Percentiles rank a stretch among this genome's conserved stretches.
These are phyloP conservation scores for Bombus waltoni DNA, from an alignment of 1,140 invertebrate species.

Conservation along the genomic window DNA sequence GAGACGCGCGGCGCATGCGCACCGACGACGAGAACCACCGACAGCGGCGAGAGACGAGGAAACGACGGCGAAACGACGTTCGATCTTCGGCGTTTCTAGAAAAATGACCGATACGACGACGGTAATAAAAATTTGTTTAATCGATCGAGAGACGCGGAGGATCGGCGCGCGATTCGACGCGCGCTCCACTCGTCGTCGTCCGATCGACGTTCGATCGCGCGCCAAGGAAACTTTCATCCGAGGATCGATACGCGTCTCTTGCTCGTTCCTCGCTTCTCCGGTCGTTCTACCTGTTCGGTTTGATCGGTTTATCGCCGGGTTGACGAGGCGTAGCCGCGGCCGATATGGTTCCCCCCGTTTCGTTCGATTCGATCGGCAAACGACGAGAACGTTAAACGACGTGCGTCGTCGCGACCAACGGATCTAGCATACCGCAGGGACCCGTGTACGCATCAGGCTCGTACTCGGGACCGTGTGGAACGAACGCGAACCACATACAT, in stretches of 20 bases:
- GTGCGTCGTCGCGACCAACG: neutral
- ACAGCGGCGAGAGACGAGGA: neutral
- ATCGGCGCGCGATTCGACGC: neutral
- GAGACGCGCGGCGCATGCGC: constrained; percentile 28
- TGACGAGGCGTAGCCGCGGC: neutral
- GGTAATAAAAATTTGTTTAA: constrained; percentile 35
- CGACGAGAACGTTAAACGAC: neutral
- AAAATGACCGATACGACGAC: constrained; percentile 2
- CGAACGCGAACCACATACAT: constrained; percentile 49
- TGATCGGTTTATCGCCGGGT: neutral
- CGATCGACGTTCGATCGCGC: neutral
- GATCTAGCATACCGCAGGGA: neutral
- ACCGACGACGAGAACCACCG: neutral
- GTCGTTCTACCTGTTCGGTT: neutral
- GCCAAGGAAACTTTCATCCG: neutral
- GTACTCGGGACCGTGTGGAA: constrained; percentile 34
- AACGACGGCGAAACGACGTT: neutral
- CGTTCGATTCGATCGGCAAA: neutral
- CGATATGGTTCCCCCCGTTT: neutral
- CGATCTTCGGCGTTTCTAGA: neutral
- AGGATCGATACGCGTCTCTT: neutral
- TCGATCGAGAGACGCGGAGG: constrained; percentile 7
- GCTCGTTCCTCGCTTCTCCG: neutral
- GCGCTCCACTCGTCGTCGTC: no score
- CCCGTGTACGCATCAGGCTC: neutral